Percentiles rank a stretch among this genome's conserved stretches.
phyloP scores from a whole-genome alignment of 2,888 invertebrate genomes.

The Oeneis ivallda region DNA sequence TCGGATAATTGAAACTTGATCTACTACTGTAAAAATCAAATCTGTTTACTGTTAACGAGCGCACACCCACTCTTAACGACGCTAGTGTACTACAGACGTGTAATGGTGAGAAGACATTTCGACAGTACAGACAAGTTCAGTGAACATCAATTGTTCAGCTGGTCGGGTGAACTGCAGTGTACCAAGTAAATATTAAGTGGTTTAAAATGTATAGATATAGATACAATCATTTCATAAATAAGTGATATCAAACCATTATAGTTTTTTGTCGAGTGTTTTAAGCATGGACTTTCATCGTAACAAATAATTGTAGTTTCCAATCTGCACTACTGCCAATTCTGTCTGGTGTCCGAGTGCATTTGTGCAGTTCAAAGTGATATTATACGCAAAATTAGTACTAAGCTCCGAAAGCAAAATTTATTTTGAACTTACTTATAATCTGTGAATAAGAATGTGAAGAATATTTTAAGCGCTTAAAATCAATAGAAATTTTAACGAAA shows the following conservation, averaged over 20 bases:
- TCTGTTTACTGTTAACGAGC: too few species aligned
- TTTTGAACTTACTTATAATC: too few species aligned
- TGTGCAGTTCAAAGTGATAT: constrained; percentile 7
- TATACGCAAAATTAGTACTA: background rate
- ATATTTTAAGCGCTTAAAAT: background rate
- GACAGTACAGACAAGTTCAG: too few species aligned
- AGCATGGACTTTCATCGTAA: background rate
- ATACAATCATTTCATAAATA: background rate
- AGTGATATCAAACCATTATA: background rate
- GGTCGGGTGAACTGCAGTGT: background rate
- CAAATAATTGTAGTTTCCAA: background rate
- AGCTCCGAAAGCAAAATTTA: background rate
- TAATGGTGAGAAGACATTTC: too few species aligned
- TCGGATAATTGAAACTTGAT: too few species aligned
- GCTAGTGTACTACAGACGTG: too few species aligned
- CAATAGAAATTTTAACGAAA: too few species aligned
- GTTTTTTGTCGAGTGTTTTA: background rate
- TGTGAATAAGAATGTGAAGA: background rate
- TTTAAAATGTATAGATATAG: background rate
- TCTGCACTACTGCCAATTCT: background rate
- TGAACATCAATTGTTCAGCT: too few species aligned
- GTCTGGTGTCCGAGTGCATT: background rate
- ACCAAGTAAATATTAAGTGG: background rate
- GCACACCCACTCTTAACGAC: too few species aligned
- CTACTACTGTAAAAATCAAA: too few species aligned